Evolutionary conservation across 2,113 vertebrate genomes (phyloP), one percentile per base, ranked within the genome.

Genomic region (Anthoscopus minutus): DNA sequence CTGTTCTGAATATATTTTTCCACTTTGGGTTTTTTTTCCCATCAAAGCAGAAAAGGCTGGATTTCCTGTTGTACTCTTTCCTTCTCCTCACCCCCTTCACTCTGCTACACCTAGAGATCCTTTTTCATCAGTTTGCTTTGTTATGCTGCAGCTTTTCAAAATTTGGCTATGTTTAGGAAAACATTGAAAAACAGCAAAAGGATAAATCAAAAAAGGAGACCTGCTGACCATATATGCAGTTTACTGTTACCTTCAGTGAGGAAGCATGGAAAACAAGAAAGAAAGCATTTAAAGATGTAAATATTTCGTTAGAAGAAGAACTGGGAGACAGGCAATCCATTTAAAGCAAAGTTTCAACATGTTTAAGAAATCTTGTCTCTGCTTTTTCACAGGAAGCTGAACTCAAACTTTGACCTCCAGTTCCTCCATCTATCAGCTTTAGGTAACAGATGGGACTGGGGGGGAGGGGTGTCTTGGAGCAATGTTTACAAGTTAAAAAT

Each of bases 361-460:
- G 6, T 30, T 93, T 65, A 30, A 81, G 76, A 58, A 90, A 80
- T 77, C 71, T 90, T 6, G 0, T 5, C 38, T 83, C 62, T 64
- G 48, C 54, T 93, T 91, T 91, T 88, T 95, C 93, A 91, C 70
- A 93, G 87, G 81, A 88, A 84, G 44, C 87, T 76, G 70, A 72
- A 45, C 50, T 86, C 62, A n/a, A 65, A 86, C 66, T 80, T 61
- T 77, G 88, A 94, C 85, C 90, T 94, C 28, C 13, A 6, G 11
- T 74, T 93, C 62, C 22, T 92, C 54, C 74, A 53, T 88, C 74
- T 92, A 61, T 83, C 78, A 85, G 62, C 74, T 72, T 71, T 81
- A 79, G 88, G 90, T 89, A 80, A 82, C 74, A 79, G 61, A 89
- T 69, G n/a, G 53, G 61, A 66, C 31, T 27, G 47, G 38, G 10